Conservation (phyloP, 2,113 vertebrate genomes). For the Rhinoptilus africanus region DNA sequence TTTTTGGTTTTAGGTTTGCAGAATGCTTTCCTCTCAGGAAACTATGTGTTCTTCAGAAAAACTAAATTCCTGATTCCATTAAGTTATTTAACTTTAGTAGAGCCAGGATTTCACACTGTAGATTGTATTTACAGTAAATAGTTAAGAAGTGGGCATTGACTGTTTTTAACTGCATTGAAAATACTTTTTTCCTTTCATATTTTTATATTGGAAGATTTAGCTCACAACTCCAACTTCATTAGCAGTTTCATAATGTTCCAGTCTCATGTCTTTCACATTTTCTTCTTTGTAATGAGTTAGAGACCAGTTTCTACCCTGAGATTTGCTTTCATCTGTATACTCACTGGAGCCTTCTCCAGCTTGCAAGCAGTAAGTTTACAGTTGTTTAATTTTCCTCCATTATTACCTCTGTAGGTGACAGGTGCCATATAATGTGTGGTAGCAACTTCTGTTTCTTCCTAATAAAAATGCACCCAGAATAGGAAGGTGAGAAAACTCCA, state of each 20-base stretch:
- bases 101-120: not conserved
- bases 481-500: not conserved
- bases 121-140: not conserved
- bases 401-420: not conserved
- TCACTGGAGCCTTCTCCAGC: not conserved
- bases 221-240: not conserved
- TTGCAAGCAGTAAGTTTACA: not conserved
- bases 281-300: not conserved
- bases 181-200: not conserved
- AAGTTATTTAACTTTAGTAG: not conserved
- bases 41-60: not conserved
- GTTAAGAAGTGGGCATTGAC: not conserved
- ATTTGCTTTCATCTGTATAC: not conserved
- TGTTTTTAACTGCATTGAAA: not conserved
- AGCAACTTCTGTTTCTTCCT: not conserved
- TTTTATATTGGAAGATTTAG: not conserved
- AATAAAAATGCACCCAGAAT: not conserved
- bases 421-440: not conserved
- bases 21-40: not conserved
- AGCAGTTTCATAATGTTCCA: not conserved
- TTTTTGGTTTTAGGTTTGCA: not conserved
- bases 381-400: not conserved
- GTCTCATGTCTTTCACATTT: not conserved
- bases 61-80: not conserved
- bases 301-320: not conserved